A percentile compares a stretch with the other conserved stretches of the same genome.
Conservation (phyloP, 2,113 vertebrate genomes). For the Pholis gunnellus region DNA sequence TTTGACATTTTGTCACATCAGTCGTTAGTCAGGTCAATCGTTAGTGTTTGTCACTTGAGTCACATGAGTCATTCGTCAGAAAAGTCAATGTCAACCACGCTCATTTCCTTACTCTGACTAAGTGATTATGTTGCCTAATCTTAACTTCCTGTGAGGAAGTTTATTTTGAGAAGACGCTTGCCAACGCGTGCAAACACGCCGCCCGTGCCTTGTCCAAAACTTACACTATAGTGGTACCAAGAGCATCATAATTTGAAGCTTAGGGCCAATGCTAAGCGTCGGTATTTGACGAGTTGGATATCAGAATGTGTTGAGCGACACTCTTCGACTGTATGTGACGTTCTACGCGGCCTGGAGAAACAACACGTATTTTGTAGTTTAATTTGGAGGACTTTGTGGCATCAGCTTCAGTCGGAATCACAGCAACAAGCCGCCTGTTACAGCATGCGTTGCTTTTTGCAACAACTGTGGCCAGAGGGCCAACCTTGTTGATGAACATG, state of each 20-base stretch:
- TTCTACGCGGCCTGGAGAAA: neutral
- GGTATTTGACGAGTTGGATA: neutral
- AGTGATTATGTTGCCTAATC: no score
- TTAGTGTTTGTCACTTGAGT: no score
- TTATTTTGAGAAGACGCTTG: no score
- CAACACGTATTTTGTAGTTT: neutral
- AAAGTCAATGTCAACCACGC: no score
- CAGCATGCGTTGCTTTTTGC: neutral
- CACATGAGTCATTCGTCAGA: no score
- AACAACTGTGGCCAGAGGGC: neutral
- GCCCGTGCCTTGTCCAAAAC: neutral
- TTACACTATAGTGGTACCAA: neutral
- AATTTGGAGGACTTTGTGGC: neutral
- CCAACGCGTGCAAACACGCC: no score
- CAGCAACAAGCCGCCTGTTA: neutral
- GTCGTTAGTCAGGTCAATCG: no score
- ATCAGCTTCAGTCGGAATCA: neutral
- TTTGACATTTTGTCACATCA: no score
- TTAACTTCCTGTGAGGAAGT: no score
- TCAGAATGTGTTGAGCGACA: neutral
- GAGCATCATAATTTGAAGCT: neutral
- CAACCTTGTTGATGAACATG: neutral
- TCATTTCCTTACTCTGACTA: no score
- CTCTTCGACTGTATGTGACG: no score
- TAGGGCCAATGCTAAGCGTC: neutral